Percentiles rank a stretch among this genome's conserved stretches.
phyloP scores from a whole-genome alignment of 2,113 vertebrate species.

The Cavia aperea region DNA sequence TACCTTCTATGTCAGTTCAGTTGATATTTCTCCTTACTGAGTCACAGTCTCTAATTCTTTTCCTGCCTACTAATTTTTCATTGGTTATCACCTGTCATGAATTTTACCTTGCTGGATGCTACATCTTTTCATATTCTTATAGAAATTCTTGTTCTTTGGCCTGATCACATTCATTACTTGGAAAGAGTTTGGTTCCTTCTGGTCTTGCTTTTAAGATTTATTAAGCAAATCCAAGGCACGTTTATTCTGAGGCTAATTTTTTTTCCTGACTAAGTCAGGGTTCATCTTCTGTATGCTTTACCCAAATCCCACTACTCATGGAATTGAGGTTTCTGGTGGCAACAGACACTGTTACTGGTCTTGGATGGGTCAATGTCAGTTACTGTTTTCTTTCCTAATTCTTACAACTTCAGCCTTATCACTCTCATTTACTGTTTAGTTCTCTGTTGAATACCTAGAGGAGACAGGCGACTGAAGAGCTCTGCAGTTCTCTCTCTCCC shows the following conservation, averaged over 20 bases:
- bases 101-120: not conserved
- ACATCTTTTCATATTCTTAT: not conserved
- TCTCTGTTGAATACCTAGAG: not conserved
- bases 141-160: not conserved
- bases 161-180: not conserved
- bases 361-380: not conserved
- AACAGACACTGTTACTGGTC: not conserved
- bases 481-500: not conserved
- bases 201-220: not conserved
- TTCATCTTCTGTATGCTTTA: not conserved
- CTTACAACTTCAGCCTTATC: not conserved
- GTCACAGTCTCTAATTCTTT: not conserved
- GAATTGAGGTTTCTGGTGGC: not conserved
- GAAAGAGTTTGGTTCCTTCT: not conserved
- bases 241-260: not conserved
- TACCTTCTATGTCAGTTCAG: not conserved
- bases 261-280: not conserved
- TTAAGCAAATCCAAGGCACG: not conserved
- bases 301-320: not conserved
- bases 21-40: not conserved
- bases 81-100: not conserved
- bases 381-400: not conserved
- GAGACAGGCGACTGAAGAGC: not conserved
- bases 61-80: not conserved
- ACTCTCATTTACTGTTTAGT: not conserved